These are phyloP conservation scores for Drosophila differens DNA, from an alignment of 2,888 invertebrate genomes.

Conservation along the genomic window DNA sequence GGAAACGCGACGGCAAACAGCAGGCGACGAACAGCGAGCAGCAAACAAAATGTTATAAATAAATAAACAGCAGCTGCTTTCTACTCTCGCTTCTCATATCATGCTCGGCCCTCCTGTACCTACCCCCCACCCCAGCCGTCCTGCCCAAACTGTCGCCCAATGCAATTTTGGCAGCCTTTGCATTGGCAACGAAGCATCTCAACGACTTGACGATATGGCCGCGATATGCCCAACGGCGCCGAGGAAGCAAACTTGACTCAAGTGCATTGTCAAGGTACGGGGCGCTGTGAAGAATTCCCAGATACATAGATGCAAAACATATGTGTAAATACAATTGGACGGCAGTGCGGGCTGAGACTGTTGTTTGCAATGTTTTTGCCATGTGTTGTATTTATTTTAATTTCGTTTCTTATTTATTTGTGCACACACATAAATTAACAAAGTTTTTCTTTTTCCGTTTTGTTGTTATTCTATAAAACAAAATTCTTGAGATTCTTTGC, in stretches of 20 bases:
- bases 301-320: conserved; percentile 21
- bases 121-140: background rate
- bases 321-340: conserved; percentile 51
- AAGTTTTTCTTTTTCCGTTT: conserved; percentile 18
- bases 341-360: conserved; percentile 37
- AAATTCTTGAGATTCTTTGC: conserved; percentile 44
- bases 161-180: conserved; percentile 62
- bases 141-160: conserved; percentile 26
- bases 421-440: conserved; percentile 64
- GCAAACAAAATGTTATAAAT: conserved; percentile 73
- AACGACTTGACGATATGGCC: conserved; percentile 32
- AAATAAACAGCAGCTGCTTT: conserved; percentile 63
- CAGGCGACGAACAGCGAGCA: conserved; percentile 49
- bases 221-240: conserved; percentile 9
- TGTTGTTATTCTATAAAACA: conserved; percentile 18
- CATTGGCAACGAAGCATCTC: conserved; percentile 62
- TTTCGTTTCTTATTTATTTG: conserved; percentile 29
- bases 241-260: conserved; percentile 79
- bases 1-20: conserved; percentile 60
- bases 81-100: conserved; percentile 35
- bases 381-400: conserved; percentile 42
- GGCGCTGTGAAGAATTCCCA: conserved; percentile 34
- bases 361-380: conserved; percentile 23
- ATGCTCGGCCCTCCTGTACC: conserved; percentile 37
- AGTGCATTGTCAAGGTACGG: conserved; percentile 78